These are phyloP conservation scores for Eriocheir sinensis DNA, from an alignment of 1,140 invertebrate genomes.

Conservation along the genomic window DNA sequence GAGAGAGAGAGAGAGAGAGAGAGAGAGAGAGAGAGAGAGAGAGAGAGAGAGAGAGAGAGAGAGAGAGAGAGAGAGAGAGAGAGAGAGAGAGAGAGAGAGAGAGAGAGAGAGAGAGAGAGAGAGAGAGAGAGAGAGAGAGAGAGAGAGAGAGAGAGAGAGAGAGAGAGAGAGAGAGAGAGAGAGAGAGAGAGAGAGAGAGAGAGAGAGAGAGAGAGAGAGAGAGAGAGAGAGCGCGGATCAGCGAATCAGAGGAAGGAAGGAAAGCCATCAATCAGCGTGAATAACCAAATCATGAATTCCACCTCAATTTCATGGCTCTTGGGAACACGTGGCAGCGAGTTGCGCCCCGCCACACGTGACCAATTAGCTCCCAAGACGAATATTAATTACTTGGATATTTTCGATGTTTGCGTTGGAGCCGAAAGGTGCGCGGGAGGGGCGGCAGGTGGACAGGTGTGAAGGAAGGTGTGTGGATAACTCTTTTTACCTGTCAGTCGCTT, in stretches of 20 bases:
- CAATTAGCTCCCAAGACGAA: not conserved
- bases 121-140: constrained; percentile 48
- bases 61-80: constrained; percentile 48
- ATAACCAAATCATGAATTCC: too few species aligned
- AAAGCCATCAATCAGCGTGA: too few species aligned
- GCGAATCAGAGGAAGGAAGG: too few species aligned
- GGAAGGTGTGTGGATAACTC: too few species aligned
- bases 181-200: not conserved
- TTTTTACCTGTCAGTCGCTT: too few species aligned
- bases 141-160: constrained; percentile 27
- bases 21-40: too few species aligned
- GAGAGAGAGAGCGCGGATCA: not conserved
- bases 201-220: not conserved
- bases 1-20: too few species aligned
- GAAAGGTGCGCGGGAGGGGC: not conserved
- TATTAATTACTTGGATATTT: too few species aligned
- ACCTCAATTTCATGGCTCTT: not conserved
- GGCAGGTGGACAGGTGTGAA: too few species aligned
- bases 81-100: constrained; percentile 53
- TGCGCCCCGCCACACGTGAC: not conserved
- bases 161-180: not conserved
- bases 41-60: not conserved
- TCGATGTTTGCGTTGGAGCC: not conserved
- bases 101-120: constrained; percentile 50
- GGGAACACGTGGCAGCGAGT: not conserved